Conservation (phyloP, 2,113 vertebrate species). For the Cynoglossus semilaevis region DNA sequence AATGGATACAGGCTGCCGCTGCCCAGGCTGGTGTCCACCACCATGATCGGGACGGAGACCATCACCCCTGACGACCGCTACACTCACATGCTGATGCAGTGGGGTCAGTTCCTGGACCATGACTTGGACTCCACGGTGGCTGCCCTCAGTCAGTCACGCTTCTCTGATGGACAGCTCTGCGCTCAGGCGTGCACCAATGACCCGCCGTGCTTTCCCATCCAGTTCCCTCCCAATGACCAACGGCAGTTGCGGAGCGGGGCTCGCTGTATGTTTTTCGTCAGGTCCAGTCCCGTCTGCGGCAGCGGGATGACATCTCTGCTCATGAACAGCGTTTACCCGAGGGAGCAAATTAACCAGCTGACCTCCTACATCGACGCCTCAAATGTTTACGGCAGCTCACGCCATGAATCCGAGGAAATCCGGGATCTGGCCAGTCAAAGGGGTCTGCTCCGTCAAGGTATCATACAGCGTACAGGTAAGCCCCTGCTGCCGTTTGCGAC, state of each 20-base stretch:
- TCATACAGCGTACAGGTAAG: constrained; percentile 94
- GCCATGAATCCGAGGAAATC: constrained; percentile 87
- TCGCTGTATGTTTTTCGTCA: constrained; percentile 98
- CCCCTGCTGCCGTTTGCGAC: constrained; percentile 91
- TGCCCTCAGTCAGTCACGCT: constrained; percentile 92
- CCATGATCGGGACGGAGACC: constrained; percentile 88
- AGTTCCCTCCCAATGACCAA: constrained; percentile 88
- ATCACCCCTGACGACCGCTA: constrained; percentile 89
- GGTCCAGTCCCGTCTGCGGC: constrained; percentile 95
- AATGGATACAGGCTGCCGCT: constrained; percentile 84
- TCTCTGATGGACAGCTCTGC: constrained; percentile 94
- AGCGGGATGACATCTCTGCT: constrained; percentile 97
- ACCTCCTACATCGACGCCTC: constrained; percentile 95
- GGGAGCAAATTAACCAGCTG: constrained; percentile 97
- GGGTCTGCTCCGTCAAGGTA: constrained; percentile 91
- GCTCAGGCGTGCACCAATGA: constrained; percentile 88
- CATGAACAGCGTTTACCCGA: constrained; percentile 96
- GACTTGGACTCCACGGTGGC: constrained; percentile 93
- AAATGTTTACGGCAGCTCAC: constrained; percentile 92
- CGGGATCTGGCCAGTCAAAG: constrained; percentile 92
- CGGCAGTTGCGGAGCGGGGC: constrained; percentile 81
- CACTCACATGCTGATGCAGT: constrained; percentile 99
- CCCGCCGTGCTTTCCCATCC: constrained; percentile 92
- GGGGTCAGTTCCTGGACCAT: constrained; percentile 98
- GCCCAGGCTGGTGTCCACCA: constrained; percentile 90